Conservation (phyloP, 2,113 vertebrate species). For the Chloroceryle aenea region DNA sequence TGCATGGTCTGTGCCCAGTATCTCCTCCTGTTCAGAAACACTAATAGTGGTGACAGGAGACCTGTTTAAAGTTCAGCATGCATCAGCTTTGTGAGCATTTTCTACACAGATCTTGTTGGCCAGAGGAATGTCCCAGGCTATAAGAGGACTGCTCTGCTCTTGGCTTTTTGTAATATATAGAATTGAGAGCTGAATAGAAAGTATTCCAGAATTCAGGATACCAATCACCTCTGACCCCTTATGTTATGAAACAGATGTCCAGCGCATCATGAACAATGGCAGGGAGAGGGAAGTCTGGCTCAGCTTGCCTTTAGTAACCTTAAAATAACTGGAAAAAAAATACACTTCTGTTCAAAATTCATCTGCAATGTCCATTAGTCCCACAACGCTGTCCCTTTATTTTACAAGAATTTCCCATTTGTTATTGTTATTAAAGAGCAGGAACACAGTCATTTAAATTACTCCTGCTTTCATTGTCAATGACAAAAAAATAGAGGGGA, state of each 20-base stretch:
- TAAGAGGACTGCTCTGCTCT: background rate
- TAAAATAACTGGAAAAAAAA: background rate
- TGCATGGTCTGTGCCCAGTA: background rate
- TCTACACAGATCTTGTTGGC: accelerated
- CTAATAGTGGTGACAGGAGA: background rate
- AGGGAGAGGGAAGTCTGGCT: background rate
- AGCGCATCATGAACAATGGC: background rate
- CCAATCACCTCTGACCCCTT: background rate
- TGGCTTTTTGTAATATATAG: background rate
- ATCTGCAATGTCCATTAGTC: background rate
- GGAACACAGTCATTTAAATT: conserved; percentile 6
- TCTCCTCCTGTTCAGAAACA: background rate
- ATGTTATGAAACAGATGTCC: background rate
- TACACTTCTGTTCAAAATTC: background rate
- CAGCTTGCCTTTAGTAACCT: background rate
- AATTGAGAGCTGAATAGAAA: background rate
- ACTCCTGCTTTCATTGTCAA: conserved; percentile 12
- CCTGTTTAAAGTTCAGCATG: background rate
- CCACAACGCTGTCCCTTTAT: background rate
- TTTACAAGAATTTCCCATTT: conserved; percentile 7
- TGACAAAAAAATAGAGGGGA: background rate
- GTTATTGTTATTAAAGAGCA: background rate
- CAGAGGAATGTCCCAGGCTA: background rate
- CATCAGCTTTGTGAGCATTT: background rate
- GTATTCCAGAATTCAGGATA: background rate